Base-by-base conservation (phyloP, 2,113 vertebrate genomes). In the Nyctibius bracteatus region DNA sequence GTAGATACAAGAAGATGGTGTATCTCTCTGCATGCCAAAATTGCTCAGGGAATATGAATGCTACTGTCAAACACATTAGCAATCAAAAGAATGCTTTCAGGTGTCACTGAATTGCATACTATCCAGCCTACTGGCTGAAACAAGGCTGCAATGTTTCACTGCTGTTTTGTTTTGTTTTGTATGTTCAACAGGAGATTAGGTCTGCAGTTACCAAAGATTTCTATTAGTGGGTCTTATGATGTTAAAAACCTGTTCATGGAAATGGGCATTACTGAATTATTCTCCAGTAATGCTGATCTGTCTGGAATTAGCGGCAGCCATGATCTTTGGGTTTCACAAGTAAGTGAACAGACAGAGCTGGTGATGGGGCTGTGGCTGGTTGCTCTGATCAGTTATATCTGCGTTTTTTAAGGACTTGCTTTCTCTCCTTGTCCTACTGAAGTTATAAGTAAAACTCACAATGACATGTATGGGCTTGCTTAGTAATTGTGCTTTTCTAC, bases 231-330 rank as follows among this genome's bases (percentile, higher is more conserved):
- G 2, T 98, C 98, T 52, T 98, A 98, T 1, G 74, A 97, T 8
- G 95, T 99, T 93, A 97, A 96, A 78, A 63, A 81, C 2, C 81
- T 98, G 54, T 91, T 99, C 83, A 46, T 44, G 67, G 96, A 97
- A 83, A 98, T 99, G 98, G 99, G 99, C 71, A 98, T 99, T 81
- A 95, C 96, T 33, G 97, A 99, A 87, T 98, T 99, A 68, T 99
- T 99, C 97, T 80, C 95, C 88, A 22, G 75, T 31, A 85, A 55
- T 24, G 98, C 99, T 74, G 94, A 99, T 92, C 97, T 99, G 51
- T 97, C 97, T 90, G 98, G 98, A 81, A 98, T 99, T 95, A 97
- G 97, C 33, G 87, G 94, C 44, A 92, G 79, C 10, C 72, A 0
- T 3, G 41, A 88, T 51, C 96, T 99, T 68, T 98, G 97, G 75